A percentile compares a stretch with the other conserved stretches of the same genome.
These are phyloP conservation scores for Hapalemur alaotrensis DNA, from an alignment of 2,797 vertebrate genomes.

Conservation along the genomic window DNA sequence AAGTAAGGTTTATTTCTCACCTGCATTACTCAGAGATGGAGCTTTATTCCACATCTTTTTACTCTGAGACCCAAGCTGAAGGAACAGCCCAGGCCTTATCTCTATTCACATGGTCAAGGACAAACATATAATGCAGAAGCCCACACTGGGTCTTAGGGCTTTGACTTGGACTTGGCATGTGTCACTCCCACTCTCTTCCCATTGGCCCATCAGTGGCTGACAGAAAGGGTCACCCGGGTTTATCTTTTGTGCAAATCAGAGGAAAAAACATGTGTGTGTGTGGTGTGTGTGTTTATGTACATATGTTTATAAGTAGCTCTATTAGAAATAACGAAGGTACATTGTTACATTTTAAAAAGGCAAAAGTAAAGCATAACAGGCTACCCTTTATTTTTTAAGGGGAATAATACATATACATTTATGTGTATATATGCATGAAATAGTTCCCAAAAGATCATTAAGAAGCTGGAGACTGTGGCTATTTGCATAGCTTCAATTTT, in stretches of 20 bases:
- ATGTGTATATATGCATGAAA: background rate
- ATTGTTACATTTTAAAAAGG: background rate
- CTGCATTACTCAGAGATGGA: background rate
- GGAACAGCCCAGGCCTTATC: background rate
- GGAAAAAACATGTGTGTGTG: background rate
- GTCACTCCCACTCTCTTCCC: background rate
- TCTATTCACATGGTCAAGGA: background rate
- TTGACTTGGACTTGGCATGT: background rate
- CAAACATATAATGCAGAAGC: background rate
- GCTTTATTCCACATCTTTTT: background rate
- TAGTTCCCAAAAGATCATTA: background rate
- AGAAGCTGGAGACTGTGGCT: background rate
- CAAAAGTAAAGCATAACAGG: background rate
- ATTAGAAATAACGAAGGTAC: background rate
- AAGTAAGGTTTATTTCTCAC: background rate
- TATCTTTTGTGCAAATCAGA: background rate
- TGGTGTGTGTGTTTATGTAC: background rate
- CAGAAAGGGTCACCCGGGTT: background rate
- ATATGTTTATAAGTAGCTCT: background rate
- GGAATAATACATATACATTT: background rate
- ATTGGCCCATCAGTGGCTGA: background rate
- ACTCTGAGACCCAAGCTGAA: background rate
- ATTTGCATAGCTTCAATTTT: background rate
- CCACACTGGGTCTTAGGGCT: background rate
- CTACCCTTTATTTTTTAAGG: background rate